A percentile compares a stretch with the other conserved stretches of the same genome.
Evolutionary conservation across 2,797 vertebrate genomes (phyloP).

Genomic region (Spinibarbus caldwelli): DNA sequence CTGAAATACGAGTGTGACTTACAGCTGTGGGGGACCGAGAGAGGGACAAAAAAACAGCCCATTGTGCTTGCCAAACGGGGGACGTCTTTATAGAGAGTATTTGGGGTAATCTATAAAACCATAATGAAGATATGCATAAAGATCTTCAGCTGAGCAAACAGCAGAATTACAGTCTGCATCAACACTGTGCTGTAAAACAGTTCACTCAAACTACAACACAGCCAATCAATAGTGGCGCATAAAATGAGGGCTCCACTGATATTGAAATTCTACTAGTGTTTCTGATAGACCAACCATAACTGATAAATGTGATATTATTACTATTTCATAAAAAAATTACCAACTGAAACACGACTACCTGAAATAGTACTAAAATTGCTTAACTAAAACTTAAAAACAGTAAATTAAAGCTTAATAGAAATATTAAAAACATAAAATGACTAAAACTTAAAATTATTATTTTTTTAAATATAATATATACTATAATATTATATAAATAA

Average conservation of each 20-base stretch:
- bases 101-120: conserved; percentile 79
- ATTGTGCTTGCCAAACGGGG: conserved; percentile 73
- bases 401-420: background rate
- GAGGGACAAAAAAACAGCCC: conserved; percentile 66
- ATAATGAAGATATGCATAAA: conserved; percentile 77
- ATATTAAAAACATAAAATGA: background rate
- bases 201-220: background rate
- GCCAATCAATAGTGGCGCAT: too few species aligned
- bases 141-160: conserved; percentile 66
- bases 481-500: background rate
- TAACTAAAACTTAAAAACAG: background rate
- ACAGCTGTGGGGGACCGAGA: conserved; percentile 62
- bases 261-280: background rate
- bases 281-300: background rate
- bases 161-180: conserved; percentile 72
- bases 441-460: background rate
- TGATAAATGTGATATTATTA: background rate
- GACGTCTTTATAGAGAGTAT: conserved; percentile 63
- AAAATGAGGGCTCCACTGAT: background rate
- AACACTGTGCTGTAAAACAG: too few species aligned
- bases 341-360: background rate
- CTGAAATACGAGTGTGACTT: conserved; percentile 62
- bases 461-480: background rate
- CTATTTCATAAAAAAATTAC: background rate
- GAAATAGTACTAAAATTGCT: background rate